Evolutionary conservation across 2,113 vertebrate species (phyloP).

Genomic region (Nannobrachium achirus): DNA sequence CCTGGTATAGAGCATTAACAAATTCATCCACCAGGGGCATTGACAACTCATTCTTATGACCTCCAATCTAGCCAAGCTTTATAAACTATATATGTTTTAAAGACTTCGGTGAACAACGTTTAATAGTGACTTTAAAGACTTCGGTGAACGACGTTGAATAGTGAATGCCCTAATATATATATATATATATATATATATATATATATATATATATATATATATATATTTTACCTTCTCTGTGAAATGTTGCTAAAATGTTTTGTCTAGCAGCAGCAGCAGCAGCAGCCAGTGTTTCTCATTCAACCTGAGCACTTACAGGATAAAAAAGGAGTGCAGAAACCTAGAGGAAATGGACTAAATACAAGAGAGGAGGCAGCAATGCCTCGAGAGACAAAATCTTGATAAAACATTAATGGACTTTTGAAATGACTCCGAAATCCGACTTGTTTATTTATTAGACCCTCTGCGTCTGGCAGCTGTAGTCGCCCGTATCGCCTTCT

Average conservation of each 20-base stretch:
- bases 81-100: too few relatives aligned
- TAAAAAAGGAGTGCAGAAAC: slow-evolving; percentile 22
- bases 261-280: background rate
- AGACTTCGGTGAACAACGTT: too few relatives aligned
- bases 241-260: slow-evolving; percentile 7
- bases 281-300: background rate
- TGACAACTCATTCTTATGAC: too few relatives aligned
- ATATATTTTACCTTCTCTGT: slow-evolving; percentile 1
- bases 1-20: too few relatives aligned
- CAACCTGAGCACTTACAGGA: slow-evolving; percentile 12
- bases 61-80: too few relatives aligned
- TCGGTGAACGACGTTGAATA: too few relatives aligned
- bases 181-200: too few relatives aligned
- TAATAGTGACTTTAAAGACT: too few relatives aligned
- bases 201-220: too few relatives aligned
- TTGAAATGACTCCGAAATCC: slow-evolving; percentile 57
- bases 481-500: slow-evolving; percentile 18
- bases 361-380: slow-evolving; percentile 32
- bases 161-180: too few relatives aligned
- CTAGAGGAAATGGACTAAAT: slow-evolving; percentile 35
- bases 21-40: too few relatives aligned
- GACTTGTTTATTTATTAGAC: slow-evolving; percentile 2
- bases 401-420: slow-evolving; percentile 53
- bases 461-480: background rate
- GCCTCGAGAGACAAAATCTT: slow-evolving; percentile 43